Evolutionary conservation across 2,113 vertebrate genomes (phyloP), one percentile per base, ranked within the genome.

Genomic region (Saccopteryx leptura): DNA sequence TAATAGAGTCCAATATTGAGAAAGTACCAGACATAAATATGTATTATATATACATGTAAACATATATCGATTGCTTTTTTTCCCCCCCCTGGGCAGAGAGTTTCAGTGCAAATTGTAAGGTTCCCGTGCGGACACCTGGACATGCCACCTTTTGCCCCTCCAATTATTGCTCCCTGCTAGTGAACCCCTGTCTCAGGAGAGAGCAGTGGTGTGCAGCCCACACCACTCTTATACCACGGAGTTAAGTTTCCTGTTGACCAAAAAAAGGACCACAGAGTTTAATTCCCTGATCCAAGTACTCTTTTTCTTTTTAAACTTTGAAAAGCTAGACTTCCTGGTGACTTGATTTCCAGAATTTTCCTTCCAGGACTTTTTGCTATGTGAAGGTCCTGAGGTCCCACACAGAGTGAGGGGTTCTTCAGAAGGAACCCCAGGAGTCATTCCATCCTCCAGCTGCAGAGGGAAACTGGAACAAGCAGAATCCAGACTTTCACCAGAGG

Each of bases 401-500:
- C 4, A 1, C 0, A 1, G 33, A 75, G 68, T 0, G 13, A 52
- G 1, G 9, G n/a, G 18, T 52, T 11, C 52, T 48, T 68, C 31
- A 10, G 46, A 75, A 58, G 54, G 68, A 48, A 56, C n/a, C 14
- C n/a, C 7, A 14, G 76, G 48, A 69, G 3, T 10, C 58, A 4
- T 26, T 4, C 60, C 46, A 13, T 46, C 48, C 26, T 71, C 2
- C 9, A 31, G 28, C 1, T 8, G 7, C 83, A 5, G 39, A 79
- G 71, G 2, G 65, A 17, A 56, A 76, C 18, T 9, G 39, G 1
- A 18, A 28, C 5, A 1, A 5, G 60, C 1, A 13, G 31, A 80
- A 71, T 82, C 28, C 10, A 1, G 9, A 17, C 1, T 89, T 54
- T 60, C 1, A 9, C 98, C 98, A 98, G 98, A 66, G 87, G 98